phyloP scores from a whole-genome alignment of 2,888 invertebrate species.

The Tetropium fuscum region DNA sequence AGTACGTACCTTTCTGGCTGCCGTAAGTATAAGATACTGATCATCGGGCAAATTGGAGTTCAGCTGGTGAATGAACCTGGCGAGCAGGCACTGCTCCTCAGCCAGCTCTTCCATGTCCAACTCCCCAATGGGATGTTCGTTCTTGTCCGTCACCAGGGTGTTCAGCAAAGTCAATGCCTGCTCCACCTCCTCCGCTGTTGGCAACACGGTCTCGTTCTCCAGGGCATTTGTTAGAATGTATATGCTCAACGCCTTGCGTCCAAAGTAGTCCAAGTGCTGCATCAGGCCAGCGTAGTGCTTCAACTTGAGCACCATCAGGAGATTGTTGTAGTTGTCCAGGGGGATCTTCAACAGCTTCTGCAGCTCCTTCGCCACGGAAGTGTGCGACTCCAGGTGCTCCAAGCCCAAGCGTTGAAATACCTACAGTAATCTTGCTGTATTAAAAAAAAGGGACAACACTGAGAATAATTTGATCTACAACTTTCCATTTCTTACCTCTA shows the following conservation, averaged over 20 bases:
- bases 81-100: conserved; percentile 95
- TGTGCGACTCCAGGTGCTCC: conserved; percentile 82
- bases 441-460: too few species aligned
- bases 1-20: conserved; percentile 83
- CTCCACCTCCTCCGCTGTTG: conserved; percentile 87
- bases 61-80: conserved; percentile 88
- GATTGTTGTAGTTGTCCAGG: conserved; percentile 93
- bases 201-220: conserved; percentile 88
- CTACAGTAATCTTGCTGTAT: conserved; percentile 37
- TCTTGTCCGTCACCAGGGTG: conserved; percentile 88
- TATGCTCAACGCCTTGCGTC: conserved; percentile 86
- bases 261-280: conserved; percentile 88
- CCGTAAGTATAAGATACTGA: conserved; percentile 90
- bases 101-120: conserved; percentile 94
- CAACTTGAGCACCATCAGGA: conserved; percentile 87
- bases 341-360: conserved; percentile 94
- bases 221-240: conserved; percentile 91
- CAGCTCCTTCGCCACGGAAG: conserved; percentile 91
- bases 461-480: too few species aligned
- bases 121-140: conserved; percentile 72
- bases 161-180: conserved; percentile 75
- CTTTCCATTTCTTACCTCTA: conserved; percentile 68
- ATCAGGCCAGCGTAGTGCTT: conserved; percentile 80
- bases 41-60: conserved; percentile 85
- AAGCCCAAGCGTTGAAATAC: conserved; percentile 89